Conservation (phyloP, 2,888 invertebrate genomes). For the Fissipunctia ypsillon region DNA sequence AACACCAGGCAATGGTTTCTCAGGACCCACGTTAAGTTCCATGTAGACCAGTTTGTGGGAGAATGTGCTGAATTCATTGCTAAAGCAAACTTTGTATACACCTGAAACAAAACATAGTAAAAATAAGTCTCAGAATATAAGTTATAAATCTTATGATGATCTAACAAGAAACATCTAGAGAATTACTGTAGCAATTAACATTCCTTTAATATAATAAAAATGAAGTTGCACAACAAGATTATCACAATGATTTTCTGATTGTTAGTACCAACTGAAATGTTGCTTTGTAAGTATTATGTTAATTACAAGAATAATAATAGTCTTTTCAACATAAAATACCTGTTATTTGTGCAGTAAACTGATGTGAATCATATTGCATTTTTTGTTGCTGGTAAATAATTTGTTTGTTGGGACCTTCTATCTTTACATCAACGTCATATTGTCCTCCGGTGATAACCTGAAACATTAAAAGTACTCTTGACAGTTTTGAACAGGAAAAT, state of each 20-base stretch:
- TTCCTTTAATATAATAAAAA: not conserved
- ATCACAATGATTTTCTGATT: not conserved
- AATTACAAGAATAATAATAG: not conserved
- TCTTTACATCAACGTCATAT: constrained; percentile 98
- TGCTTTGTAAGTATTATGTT: not conserved
- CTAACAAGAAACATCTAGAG: not conserved
- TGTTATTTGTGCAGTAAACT: constrained; percentile 93
- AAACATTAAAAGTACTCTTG: constrained; percentile 45
- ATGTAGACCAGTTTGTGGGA: constrained; percentile 99
- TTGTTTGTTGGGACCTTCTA: constrained; percentile 96
- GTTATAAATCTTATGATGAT: not conserved
- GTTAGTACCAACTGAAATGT: not conserved
- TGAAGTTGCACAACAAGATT: not conserved
- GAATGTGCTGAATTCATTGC: constrained; percentile 99
- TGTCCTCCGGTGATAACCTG: constrained; percentile 99
- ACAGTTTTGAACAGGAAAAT: constrained; percentile 40
- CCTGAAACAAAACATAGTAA: constrained; percentile 87
- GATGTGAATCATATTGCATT: constrained; percentile 98
- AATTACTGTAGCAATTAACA: not conserved
- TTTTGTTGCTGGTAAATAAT: constrained; percentile 97
- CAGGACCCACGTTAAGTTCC: constrained; percentile 99
- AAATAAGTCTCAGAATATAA: not conserved
- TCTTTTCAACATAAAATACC: constrained; percentile 72
- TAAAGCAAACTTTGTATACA: constrained; percentile 97
- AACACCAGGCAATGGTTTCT: constrained; percentile 95